A percentile compares a stretch with the other conserved stretches of the same genome.
phyloP scores from a whole-genome alignment of 2,888 invertebrate genomes.

The Ophioninae sp. region DNA sequence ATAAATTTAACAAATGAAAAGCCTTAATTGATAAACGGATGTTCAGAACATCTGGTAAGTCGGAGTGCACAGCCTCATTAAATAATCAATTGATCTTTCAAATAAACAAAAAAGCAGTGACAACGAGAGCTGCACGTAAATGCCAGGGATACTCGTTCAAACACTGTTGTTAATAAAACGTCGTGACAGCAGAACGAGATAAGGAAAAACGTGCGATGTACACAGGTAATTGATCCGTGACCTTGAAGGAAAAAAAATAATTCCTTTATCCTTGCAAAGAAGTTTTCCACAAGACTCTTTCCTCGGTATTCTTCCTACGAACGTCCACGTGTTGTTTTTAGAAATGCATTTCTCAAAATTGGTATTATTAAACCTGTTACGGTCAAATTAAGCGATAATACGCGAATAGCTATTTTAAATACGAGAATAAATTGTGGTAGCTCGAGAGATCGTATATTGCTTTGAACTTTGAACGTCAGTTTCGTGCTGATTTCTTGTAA shows the following conservation, averaged over 20 bases:
- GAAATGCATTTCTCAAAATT: neutral
- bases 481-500: neutral
- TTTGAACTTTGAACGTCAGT: neutral
- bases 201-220: constrained; percentile 25
- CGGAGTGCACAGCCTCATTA: neutral
- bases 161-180: constrained; percentile 24
- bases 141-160: constrained; percentile 15
- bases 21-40: too few relatives aligned
- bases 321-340: constrained; percentile 15
- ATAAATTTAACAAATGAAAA: too few relatives aligned
- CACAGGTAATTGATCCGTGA: constrained; percentile 31
- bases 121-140: constrained; percentile 11
- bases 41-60: neutral
- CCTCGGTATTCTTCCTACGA: constrained; percentile 20
- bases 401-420: neutral
- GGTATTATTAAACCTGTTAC: neutral
- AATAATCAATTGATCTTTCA: neutral
- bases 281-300: constrained; percentile 46
- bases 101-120: constrained; percentile 1
- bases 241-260: constrained; percentile 44
- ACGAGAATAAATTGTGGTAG: neutral
- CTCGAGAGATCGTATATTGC: neutral
- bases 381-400: neutral
- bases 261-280: constrained; percentile 57
- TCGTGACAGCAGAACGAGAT: constrained; percentile 23